These are phyloP conservation scores for Coracopsis vasa DNA, from an alignment of 2,113 vertebrate species.

Conservation along the genomic window DNA sequence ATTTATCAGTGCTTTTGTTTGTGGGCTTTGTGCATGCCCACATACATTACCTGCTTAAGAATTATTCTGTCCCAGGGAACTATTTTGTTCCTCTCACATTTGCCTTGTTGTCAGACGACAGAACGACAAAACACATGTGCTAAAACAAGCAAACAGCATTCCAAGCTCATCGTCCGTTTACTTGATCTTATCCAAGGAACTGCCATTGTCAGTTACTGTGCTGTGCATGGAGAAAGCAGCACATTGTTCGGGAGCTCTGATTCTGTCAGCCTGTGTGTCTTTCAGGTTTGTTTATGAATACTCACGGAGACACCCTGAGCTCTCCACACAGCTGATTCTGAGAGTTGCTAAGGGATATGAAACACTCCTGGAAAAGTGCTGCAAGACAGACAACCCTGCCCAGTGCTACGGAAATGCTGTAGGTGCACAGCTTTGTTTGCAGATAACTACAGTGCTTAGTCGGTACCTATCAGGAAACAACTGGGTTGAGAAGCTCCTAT, in stretches of 20 bases:
- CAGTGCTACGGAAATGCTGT: conserved; percentile 57
- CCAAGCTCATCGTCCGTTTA: not conserved
- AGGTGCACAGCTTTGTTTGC: not conserved
- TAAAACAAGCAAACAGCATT: not conserved
- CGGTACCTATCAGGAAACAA: not conserved
- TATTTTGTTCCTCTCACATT: not conserved
- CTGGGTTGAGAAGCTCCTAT: not conserved
- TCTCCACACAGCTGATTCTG: not conserved
- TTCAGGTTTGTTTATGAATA: conserved; percentile 71
- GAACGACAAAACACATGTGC: not conserved
- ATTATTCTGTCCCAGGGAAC: not conserved
- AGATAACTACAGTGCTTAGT: not conserved
- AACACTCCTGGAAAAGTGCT: conserved; percentile 69
- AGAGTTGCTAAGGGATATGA: conserved; percentile 47
- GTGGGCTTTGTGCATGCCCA: not conserved
- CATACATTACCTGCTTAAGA: not conserved
- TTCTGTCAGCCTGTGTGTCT: not conserved
- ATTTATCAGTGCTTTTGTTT: not conserved
- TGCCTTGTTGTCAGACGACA: not conserved
- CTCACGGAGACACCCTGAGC: conserved; percentile 47
- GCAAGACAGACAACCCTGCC: conserved; percentile 52
- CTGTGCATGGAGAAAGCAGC: not conserved
- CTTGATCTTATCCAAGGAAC: not conserved
- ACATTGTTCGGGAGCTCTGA: not conserved
- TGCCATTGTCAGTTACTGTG: not conserved